phyloP scores from a whole-genome alignment of 2,888 invertebrate genomes.

The Parnassius orleans region DNA sequence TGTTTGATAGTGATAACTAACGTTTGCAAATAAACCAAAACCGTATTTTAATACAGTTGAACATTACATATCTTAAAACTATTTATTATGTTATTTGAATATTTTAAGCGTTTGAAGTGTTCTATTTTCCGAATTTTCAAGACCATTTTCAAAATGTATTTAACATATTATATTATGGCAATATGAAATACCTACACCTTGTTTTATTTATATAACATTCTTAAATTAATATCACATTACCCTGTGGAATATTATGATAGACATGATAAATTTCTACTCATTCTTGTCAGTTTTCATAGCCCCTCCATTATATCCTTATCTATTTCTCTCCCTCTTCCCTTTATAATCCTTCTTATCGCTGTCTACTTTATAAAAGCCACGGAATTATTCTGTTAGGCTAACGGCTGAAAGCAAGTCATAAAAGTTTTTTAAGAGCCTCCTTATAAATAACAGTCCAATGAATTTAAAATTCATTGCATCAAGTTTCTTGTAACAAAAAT shows the following conservation, averaged over 20 bases:
- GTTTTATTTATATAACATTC: not conserved
- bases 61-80: conserved; percentile 30
- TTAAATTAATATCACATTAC: conserved; percentile 34
- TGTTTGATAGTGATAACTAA: too few species aligned
- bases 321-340: conserved; percentile 61
- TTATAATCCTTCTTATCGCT: conserved; percentile 69
- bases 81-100: not conserved
- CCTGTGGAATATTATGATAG: conserved; percentile 34
- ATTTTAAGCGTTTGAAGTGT: not conserved
- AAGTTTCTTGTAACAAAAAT: conserved; percentile 7
- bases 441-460: conserved; percentile 47
- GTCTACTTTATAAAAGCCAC: conserved; percentile 66
- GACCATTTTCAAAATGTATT: conserved; percentile 11
- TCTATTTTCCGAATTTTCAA: conserved; percentile 15
- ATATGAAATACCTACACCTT: conserved; percentile 6
- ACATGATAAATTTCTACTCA: conserved; percentile 44
- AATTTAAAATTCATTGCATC: conserved; percentile 33
- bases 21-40: too few species aligned
- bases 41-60: not conserved
- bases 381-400: conserved; percentile 58
- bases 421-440: conserved; percentile 52
- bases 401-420: conserved; percentile 56
- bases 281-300: conserved; percentile 58
- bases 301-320: conserved; percentile 68
- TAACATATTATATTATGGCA: conserved; percentile 23